Percentiles rank a stretch among this genome's conserved stretches.
These are phyloP conservation scores for Parthenolecanium corni DNA, from an alignment of 2,888 invertebrate species.

Conservation along the genomic window DNA sequence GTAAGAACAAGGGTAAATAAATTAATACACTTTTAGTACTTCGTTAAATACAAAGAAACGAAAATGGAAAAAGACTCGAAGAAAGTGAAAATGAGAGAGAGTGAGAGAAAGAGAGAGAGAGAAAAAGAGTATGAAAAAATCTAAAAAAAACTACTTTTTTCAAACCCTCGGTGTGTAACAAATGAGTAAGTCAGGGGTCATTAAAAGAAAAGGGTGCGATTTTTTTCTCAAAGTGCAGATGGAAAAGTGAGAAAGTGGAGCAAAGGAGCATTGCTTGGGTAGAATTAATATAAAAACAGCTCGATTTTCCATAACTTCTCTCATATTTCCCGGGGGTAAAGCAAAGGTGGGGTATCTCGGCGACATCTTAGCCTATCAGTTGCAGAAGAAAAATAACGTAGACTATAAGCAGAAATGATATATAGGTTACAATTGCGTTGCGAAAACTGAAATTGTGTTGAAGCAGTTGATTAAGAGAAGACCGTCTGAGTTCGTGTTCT, in stretches of 20 bases:
- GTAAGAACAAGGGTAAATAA: conserved; percentile 21
- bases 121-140: conserved; percentile 14
- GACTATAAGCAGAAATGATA: conserved; percentile 7
- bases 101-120: not conserved
- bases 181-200: conserved; percentile 8
- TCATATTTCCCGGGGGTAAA: too few relatives aligned
- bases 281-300: too few relatives aligned
- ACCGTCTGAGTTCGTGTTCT: conserved; percentile 22
- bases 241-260: too few relatives aligned
- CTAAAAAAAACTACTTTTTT: not conserved
- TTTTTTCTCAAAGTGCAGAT: not conserved
- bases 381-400: conserved; percentile 16
- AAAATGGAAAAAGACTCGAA: not conserved
- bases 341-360: not conserved
- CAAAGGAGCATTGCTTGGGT: too few relatives aligned
- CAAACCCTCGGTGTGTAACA: conserved; percentile 8
- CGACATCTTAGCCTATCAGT: conserved; percentile 7
- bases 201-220: not conserved
- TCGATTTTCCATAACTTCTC: too few relatives aligned
- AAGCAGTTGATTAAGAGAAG: conserved; percentile 26
- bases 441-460: conserved; percentile 15
- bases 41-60: conserved; percentile 15
- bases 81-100: not conserved
- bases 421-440: conserved; percentile 23
- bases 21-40: conserved; percentile 23